Percentiles rank a stretch among this genome's conserved stretches.
These are phyloP conservation scores for Alouatta palliata DNA, from an alignment of 2,113 vertebrate genomes.

Conservation along the genomic window DNA sequence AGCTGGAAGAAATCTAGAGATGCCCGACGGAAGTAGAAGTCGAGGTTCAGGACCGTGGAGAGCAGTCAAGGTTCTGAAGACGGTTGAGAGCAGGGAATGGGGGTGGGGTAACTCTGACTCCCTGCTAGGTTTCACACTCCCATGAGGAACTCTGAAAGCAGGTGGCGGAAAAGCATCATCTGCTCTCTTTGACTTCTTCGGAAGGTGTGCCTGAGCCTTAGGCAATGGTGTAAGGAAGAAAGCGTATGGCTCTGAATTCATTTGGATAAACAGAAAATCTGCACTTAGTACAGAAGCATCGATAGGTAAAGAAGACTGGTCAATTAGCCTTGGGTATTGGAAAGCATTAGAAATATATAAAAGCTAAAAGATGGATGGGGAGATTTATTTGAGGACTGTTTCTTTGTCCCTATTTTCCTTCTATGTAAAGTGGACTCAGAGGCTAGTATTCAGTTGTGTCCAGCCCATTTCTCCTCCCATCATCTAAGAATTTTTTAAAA, in stretches of 20 bases:
- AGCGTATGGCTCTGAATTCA: neutral
- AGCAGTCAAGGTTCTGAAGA: neutral
- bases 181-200: neutral
- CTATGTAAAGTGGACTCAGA: neutral
- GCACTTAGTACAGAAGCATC: neutral
- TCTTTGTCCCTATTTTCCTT: conserved; percentile 13
- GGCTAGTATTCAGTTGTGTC: neutral
- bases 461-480: neutral
- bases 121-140: neutral
- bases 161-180: neutral
- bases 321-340: neutral
- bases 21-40: neutral
- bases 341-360: neutral
- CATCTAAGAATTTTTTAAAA: neutral
- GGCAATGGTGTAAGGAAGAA: neutral
- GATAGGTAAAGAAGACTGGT: neutral
- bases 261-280: neutral
- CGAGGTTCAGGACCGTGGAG: neutral
- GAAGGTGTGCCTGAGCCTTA: neutral
- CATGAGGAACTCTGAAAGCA: neutral
- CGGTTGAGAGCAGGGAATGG: neutral
- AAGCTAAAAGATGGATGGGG: neutral
- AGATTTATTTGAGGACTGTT: neutral
- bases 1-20: neutral
- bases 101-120: neutral